Evolutionary conservation across 1,140 invertebrate genomes (phyloP).

Genomic region (Octopus sinensis): DNA sequence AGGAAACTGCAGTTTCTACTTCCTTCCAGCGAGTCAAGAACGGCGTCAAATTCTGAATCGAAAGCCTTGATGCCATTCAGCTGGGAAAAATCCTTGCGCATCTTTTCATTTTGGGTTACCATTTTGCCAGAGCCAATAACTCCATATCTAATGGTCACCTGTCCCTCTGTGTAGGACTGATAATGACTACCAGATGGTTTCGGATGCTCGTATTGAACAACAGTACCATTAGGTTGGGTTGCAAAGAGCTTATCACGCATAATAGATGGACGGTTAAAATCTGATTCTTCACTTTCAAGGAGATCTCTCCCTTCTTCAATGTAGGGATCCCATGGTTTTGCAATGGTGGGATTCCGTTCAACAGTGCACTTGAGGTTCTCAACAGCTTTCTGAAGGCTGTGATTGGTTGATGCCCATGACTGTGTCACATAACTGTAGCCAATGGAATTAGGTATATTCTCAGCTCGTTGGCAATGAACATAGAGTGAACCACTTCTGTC

Average conservation of each 20-base stretch:
- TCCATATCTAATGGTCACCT: slow-evolving; percentile 70
- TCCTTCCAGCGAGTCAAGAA: slow-evolving; percentile 70
- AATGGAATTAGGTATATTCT: slow-evolving; percentile 21
- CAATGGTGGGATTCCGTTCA: slow-evolving; percentile 21
- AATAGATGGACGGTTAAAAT: slow-evolving; percentile 72
- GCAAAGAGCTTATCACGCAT: slow-evolving; percentile 90
- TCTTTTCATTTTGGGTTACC: slow-evolving; percentile 65
- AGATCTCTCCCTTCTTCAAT: slow-evolving; percentile 65
- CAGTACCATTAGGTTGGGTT: slow-evolving; percentile 84
- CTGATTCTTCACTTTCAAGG: slow-evolving; percentile 49
- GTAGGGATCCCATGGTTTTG: slow-evolving; percentile 63
- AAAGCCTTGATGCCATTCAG: slow-evolving; percentile 78
- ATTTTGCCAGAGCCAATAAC: slow-evolving; percentile 76
- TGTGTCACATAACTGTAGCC: slow-evolving; percentile 35
- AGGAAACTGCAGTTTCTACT: slow-evolving; percentile 85
- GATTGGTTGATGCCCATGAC: slow-evolving; percentile 31
- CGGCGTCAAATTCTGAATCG: slow-evolving; percentile 89
- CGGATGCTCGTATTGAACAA: slow-evolving; percentile 77
- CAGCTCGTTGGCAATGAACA: slow-evolving; percentile 49
- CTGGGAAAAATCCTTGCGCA: slow-evolving; percentile 59
- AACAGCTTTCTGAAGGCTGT: slow-evolving; percentile 34
- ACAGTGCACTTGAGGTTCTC: slow-evolving; percentile 28
- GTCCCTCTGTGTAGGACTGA: slow-evolving; percentile 30
- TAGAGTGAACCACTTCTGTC: slow-evolving; percentile 42
- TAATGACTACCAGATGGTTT: slow-evolving; percentile 30